Evolutionary conservation across 2,888 invertebrate species (phyloP), one percentile per base, ranked within the genome.

Genomic region (Epirrhoe alternata): DNA sequence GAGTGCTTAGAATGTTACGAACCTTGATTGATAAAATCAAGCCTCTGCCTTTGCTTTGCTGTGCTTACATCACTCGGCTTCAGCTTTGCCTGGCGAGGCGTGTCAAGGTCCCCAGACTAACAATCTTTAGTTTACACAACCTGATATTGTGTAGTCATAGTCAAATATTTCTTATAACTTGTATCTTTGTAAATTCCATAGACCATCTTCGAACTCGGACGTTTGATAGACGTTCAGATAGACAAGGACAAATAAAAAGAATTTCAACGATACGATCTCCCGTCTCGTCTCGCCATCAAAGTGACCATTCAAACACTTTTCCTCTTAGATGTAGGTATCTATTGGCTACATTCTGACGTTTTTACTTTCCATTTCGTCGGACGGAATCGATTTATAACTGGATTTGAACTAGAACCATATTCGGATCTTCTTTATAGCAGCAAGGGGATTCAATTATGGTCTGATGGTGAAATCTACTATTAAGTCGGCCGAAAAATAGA

Each of bases 71-170:
- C 75, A 78, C 71, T 69, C 71, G 71, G 74, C 77, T 75, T 76
- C 71, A 65, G 69, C 78, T 72, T 66, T 68, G 75, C 72, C 74
- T 69, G 72, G 66, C 74, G 66, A 79, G 81, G 80, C 77, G 81
- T 82, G 87, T 83, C 87, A 85, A 87, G 87, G 87, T 71, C 71
- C 70, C 64, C 50, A 50, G 64, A 70, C 71, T 72, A 73, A 75
- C 74, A 77, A 75, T 79, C 74, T 75, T 69, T 75, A 72, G 77
- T 82, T 86, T 84, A 77, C 79, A 78, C 83, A 79, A 83, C 67
- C 67, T 64, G 70, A 61, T 64, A 70, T 53, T 64, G 63, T 59
- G 61, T 49, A 56, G 7, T 58, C 54, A 55, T 73, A 68, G 14
- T 60, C 68, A 69, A 68, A 69, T 67, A 51, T n/a, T 24, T 51